Evolutionary conservation across 2,888 invertebrate species (phyloP).

Genomic region (Pristionchus arcanus): DNA sequence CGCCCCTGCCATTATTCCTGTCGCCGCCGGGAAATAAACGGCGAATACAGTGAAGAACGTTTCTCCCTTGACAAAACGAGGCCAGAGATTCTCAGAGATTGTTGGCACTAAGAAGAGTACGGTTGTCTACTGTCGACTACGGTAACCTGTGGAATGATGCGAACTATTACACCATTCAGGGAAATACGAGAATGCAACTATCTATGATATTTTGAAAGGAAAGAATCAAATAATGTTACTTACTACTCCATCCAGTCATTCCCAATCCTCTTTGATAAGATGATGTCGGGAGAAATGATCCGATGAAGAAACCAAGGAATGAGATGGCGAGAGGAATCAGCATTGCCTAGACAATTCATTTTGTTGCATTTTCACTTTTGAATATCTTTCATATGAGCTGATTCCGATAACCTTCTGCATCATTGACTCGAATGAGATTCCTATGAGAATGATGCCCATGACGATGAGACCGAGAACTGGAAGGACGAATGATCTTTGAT

Average conservation of each 20-base stretch:
- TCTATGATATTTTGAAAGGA: too few species aligned
- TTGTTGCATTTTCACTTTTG: too few species aligned
- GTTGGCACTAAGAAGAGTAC: constrained; percentile 83
- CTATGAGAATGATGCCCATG: constrained; percentile 90
- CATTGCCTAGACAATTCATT: background rate
- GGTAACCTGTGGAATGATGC: too few species aligned
- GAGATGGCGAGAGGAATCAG: constrained; percentile 83
- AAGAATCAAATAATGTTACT: too few species aligned
- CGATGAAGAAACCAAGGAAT: constrained; percentile 91
- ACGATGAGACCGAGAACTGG: constrained; percentile 84
- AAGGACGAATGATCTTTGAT: background rate
- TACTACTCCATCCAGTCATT: constrained; percentile 89
- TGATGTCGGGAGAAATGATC: constrained; percentile 89
- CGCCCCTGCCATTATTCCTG: constrained; percentile 95
- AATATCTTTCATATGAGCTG: too few species aligned
- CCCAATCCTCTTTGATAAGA: constrained; percentile 87
- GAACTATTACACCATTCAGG: too few species aligned
- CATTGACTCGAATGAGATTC: constrained; percentile 97
- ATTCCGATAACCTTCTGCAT: constrained; percentile 84
- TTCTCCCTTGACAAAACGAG: constrained; percentile 83
- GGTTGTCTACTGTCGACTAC: too few species aligned
- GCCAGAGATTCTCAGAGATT: constrained; percentile 86
- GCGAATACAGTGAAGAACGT: constrained; percentile 93
- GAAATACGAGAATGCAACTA: too few species aligned
- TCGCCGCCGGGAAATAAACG: constrained; percentile 96